Percentiles rank a stretch among this genome's conserved stretches.
phyloP scores from a whole-genome alignment of 2,113 vertebrate genomes.

The Camelus dromedarius region DNA sequence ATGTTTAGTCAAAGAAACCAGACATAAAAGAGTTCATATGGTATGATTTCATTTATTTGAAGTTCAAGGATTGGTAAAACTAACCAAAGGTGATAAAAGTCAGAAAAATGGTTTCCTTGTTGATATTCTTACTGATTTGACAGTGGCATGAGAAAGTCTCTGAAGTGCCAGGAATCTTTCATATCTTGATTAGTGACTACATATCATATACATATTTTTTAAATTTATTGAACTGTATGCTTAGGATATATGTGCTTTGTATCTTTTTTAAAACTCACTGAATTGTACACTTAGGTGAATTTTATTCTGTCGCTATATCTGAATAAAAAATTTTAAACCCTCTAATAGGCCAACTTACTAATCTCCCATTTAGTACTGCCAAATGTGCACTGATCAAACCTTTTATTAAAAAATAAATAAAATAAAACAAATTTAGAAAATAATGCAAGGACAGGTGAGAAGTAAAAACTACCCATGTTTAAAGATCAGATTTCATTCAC shows the following conservation, averaged over 20 bases:
- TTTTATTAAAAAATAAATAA: not conserved
- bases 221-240: not conserved
- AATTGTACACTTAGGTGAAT: not conserved
- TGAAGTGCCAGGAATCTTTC: not conserved
- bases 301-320: not conserved
- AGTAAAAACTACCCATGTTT: not conserved
- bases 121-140: not conserved
- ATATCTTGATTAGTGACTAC: not conserved
- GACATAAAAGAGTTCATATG: not conserved
- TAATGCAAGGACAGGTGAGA: not conserved
- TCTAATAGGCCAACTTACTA: not conserved
- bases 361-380: not conserved
- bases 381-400: not conserved
- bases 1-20: not conserved
- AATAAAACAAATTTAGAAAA: not conserved
- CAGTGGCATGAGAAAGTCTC: not conserved
- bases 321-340: not conserved
- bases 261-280: not conserved
- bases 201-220: not conserved
- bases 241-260: not conserved
- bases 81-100: not conserved
- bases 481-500: not conserved
- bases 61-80: not conserved
- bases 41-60: not conserved
- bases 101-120: not conserved